Evolutionary conservation across 2,797 vertebrate genomes (phyloP).

Genomic region (Schizothorax lantsangensis): DNA sequence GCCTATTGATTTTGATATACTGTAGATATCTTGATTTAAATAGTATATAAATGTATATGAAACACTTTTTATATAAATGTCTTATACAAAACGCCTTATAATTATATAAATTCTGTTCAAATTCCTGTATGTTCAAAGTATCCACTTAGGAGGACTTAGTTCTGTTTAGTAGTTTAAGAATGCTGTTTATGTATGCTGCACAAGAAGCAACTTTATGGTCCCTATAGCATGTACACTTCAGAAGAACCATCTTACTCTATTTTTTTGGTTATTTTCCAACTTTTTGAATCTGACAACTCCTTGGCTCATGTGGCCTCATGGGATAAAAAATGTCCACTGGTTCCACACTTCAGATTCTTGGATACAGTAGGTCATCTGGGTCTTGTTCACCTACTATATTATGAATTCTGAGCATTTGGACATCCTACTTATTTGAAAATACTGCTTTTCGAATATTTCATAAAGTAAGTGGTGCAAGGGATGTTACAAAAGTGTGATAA

Average conservation of each 20-base stretch:
- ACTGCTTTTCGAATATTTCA: background rate
- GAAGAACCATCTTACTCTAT: background rate
- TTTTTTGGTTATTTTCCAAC: background rate
- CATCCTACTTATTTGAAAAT: background rate
- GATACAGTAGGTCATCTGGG: background rate
- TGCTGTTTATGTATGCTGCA: background rate
- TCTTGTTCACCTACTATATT: background rate
- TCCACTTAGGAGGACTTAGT: background rate
- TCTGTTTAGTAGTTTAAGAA: background rate
- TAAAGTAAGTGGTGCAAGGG: background rate
- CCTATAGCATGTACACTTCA: background rate
- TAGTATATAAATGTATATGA: background rate
- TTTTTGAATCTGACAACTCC: constrained; percentile 8
- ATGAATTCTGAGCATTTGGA: background rate
- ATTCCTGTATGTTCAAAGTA: background rate
- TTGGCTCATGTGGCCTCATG: background rate
- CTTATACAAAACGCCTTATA: background rate
- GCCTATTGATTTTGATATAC: background rate
- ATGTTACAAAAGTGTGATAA: background rate
- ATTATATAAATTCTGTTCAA: background rate
- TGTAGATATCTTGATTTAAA: background rate
- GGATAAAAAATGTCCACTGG: constrained; percentile 13
- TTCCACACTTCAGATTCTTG: constrained; percentile 19
- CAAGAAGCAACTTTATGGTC: background rate
- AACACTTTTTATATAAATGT: background rate